Evolutionary conservation across 92 coral and sea anemone genomes (phyloP).

Genomic region (Actinernus sp.): DNA sequence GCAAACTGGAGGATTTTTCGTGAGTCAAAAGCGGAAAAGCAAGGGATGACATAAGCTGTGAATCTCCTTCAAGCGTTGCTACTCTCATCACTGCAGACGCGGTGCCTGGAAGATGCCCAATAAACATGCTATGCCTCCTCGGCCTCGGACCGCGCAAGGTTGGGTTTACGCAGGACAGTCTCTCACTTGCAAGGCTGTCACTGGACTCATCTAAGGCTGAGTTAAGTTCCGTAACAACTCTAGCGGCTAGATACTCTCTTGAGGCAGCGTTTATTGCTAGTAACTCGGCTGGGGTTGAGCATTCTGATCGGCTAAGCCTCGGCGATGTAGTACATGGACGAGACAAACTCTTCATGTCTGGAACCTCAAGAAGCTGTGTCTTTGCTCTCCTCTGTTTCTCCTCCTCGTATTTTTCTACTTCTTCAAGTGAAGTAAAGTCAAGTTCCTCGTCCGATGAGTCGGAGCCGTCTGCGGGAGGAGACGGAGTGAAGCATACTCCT

Average conservation of each 20-base stretch:
- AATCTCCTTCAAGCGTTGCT: background rate
- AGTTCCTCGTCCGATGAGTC: slow-evolving; percentile 1
- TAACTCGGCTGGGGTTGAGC: slow-evolving; percentile 2
- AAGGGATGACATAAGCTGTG: too few species aligned
- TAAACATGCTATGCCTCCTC: slow-evolving; percentile 24
- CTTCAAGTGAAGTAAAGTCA: slow-evolving; percentile 2
- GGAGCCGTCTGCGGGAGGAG: background rate
- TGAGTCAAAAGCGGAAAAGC: background rate
- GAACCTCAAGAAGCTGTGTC: background rate
- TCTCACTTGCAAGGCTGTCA: background rate
- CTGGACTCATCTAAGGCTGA: slow-evolving; percentile 3
- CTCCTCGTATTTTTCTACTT: background rate
- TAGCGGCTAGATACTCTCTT: slow-evolving; percentile 41
- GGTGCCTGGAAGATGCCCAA: background rate
- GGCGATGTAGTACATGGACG: background rate
- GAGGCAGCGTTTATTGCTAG: slow-evolving; percentile 38
- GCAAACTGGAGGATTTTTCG: slow-evolving; percentile 23
- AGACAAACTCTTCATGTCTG: background rate
- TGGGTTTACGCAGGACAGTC: slow-evolving; percentile 41
- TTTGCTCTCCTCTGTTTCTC: background rate
- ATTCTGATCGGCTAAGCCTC: background rate
- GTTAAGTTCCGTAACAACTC: slow-evolving; percentile 49
- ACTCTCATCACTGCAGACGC: background rate
- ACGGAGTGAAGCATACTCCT: background rate
- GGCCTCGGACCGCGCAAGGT: slow-evolving; percentile 23